These are phyloP conservation scores for Heliconius charithonia DNA, from an alignment of 2,888 invertebrate species.

Conservation along the genomic window DNA sequence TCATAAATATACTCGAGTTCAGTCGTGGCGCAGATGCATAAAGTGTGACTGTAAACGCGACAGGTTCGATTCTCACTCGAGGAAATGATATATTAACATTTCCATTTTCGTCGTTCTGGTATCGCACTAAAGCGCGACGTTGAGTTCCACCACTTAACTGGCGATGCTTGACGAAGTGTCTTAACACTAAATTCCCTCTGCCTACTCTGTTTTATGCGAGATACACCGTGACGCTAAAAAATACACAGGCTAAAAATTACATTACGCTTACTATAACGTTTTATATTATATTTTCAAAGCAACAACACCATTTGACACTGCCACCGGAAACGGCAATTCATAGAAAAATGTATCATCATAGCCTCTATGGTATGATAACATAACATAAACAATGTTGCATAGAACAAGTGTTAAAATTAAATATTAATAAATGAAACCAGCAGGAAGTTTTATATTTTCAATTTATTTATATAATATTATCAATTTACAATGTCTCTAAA, in stretches of 20 bases:
- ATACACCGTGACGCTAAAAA: not conserved
- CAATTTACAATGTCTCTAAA: not conserved
- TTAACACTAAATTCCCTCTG: no score
- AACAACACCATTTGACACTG: constrained; percentile 7
- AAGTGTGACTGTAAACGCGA: no score
- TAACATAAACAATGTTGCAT: not conserved
- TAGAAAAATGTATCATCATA: constrained; percentile 16
- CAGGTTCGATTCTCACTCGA: no score
- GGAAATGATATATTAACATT: no score
- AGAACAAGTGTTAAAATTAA: not conserved
- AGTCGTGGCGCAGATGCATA: no score
- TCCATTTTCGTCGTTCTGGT: no score
- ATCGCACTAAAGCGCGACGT: no score
- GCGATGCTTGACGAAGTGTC: no score
- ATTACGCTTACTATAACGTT: not conserved
- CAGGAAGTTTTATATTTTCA: not conserved
- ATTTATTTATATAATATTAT: not conserved
- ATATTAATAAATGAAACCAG: not conserved
- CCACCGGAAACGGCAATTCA: constrained; percentile 16
- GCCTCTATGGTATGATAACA: not conserved
- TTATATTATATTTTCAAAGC: not conserved
- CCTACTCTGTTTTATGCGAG: no score
- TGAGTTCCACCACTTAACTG: no score
- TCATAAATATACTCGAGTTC: no score
- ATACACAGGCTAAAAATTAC: not conserved